phyloP scores from a whole-genome alignment of 2,888 invertebrate genomes.

The Tridacna crocea region DNA sequence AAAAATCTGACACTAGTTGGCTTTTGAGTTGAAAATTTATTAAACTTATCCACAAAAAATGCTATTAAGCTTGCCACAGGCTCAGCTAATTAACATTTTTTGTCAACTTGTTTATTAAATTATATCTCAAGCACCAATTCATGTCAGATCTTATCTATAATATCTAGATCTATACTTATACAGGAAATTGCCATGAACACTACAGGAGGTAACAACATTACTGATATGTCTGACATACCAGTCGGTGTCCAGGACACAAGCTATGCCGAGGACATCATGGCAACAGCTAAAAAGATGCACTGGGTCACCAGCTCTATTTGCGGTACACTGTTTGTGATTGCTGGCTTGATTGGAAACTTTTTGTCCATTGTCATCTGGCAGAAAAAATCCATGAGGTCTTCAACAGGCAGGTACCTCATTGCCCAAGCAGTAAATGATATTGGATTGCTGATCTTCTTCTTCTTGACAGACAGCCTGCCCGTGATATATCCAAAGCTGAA shows the following conservation, averaged over 20 bases:
- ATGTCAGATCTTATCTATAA: no score
- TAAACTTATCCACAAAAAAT: no score
- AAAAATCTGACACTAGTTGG: no score
- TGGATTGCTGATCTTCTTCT: constrained; percentile 69
- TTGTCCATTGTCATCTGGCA: constrained; percentile 71
- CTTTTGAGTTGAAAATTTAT: no score
- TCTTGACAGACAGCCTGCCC: constrained; percentile 63
- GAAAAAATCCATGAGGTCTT: constrained; percentile 63
- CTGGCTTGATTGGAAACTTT: constrained; percentile 74
- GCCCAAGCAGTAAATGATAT: constrained; percentile 71
- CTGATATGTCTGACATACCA: constrained; percentile 1
- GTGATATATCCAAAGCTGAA: constrained; percentile 60
- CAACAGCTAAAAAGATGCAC: constrained; percentile 67
- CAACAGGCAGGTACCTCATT: constrained; percentile 70
- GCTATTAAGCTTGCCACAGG: no score
- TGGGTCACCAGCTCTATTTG: constrained; percentile 65
- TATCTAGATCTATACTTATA: no score
- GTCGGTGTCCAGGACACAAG: constrained; percentile 12
- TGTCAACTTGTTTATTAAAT: not conserved
- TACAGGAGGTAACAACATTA: not conserved
- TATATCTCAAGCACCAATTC: not conserved
- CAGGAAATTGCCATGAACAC: constrained; percentile 8
- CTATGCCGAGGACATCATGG: constrained; percentile 43
- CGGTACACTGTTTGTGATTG: constrained; percentile 65
- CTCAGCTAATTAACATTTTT: not conserved